These are phyloP conservation scores for Boulengeromyrus knoepffleri DNA, from an alignment of 2,113 vertebrate species.

Conservation along the genomic window DNA sequence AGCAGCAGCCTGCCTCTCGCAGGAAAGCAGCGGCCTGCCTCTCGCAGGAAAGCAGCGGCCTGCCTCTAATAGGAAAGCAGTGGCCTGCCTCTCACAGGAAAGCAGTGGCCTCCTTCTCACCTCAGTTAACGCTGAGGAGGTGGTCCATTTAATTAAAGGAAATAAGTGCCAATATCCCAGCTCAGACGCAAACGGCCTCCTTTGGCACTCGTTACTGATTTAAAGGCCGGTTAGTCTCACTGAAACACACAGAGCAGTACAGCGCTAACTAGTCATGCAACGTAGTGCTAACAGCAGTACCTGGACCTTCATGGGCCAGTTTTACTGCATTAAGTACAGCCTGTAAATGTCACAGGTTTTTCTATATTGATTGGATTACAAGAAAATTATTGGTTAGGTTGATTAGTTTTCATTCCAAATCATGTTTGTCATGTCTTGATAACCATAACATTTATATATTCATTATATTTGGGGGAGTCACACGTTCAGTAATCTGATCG, in stretches of 20 bases:
- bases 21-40: background rate
- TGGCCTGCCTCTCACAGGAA: background rate
- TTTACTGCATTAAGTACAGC: background rate
- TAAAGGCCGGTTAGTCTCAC: background rate
- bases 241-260: background rate
- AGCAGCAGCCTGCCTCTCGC: background rate
- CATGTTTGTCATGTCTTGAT: background rate
- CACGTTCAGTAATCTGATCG: background rate
- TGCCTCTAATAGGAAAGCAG: background rate
- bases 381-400: background rate
- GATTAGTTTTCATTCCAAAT: background rate
- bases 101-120: too few species aligned
- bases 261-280: background rate
- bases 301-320: background rate
- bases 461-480: background rate
- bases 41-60: background rate
- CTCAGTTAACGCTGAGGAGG: background rate
- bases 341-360: background rate
- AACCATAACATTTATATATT: background rate
- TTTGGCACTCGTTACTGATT: background rate
- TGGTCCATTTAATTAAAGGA: background rate
- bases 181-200: background rate
- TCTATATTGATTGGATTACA: background rate
- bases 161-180: too few species aligned
- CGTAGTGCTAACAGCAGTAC: background rate